These are phyloP conservation scores for Drosophila baimaii DNA, from an alignment of 1,140 invertebrate species.

Conservation along the genomic window DNA sequence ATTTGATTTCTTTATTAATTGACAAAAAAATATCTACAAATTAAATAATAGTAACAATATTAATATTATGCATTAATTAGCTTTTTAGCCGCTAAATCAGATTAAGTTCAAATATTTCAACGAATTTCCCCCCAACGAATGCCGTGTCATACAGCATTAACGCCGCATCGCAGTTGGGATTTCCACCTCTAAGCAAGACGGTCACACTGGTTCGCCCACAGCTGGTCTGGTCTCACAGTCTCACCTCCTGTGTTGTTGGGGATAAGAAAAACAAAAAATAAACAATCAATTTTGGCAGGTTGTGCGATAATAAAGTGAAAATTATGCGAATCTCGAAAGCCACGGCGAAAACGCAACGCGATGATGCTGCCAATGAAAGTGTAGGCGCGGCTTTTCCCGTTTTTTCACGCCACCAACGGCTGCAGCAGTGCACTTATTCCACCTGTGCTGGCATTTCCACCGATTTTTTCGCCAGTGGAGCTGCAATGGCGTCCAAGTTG, in stretches of 20 bases:
- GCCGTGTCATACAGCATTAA: constrained; percentile 16
- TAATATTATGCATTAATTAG: too few species aligned
- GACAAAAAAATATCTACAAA: too few species aligned
- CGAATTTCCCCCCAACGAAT: background rate
- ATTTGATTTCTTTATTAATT: too few species aligned
- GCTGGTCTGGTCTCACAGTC: constrained; percentile 42
- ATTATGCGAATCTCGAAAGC: constrained; percentile 43
- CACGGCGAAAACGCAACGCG: constrained; percentile 38
- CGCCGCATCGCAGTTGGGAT: background rate
- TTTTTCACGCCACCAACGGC: constrained; percentile 20
- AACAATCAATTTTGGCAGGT: constrained; percentile 39
- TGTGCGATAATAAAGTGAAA: constrained; percentile 25
- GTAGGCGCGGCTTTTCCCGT: constrained; percentile 27
- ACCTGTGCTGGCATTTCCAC: constrained; percentile 48
- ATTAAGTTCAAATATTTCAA: background rate
- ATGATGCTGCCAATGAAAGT: constrained; percentile 31
- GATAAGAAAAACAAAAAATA: constrained; percentile 39
- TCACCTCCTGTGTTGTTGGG: constrained; percentile 24
- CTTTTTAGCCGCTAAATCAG: too few species aligned
- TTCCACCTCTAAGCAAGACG: background rate
- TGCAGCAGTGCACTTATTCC: constrained; percentile 34
- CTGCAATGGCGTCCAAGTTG: constrained; percentile 36
- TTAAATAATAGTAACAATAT: too few species aligned
- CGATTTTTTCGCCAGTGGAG: constrained; percentile 29
- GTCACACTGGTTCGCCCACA: constrained; percentile 23